These are phyloP conservation scores for Melanchra persicariae DNA, from an alignment of 2,888 invertebrate genomes.

Conservation along the genomic window DNA sequence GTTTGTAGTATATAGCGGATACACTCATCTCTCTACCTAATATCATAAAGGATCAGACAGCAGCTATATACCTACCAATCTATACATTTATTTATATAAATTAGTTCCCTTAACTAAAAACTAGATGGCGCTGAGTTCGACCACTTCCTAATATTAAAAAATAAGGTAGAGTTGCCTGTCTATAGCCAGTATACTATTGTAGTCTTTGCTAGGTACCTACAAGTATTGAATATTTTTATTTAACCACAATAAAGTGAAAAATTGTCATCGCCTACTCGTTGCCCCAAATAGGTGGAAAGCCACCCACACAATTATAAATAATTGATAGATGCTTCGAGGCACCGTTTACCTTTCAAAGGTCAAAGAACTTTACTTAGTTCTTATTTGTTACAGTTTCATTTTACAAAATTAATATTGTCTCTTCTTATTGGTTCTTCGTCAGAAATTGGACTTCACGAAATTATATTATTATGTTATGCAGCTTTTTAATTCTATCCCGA, in stretches of 20 bases:
- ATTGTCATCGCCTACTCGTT: slow-evolving; percentile 3
- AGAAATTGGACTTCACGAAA: background rate
- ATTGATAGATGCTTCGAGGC: slow-evolving; percentile 18
- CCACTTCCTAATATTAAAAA: too few relatives aligned
- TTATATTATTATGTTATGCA: background rate
- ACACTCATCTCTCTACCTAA: too few relatives aligned
- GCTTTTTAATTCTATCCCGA: too few relatives aligned
- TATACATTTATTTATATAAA: too few relatives aligned
- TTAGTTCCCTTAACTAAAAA: too few relatives aligned
- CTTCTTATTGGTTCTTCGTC: background rate
- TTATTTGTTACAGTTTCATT: slow-evolving; percentile 16
- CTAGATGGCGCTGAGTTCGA: too few relatives aligned
- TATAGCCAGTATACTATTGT: too few relatives aligned
- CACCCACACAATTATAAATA: slow-evolving; percentile 34
- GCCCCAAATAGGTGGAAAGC: background rate
- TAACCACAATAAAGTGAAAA: background rate
- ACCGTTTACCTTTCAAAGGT: slow-evolving; percentile 23
- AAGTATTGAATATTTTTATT: background rate
- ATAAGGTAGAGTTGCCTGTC: too few relatives aligned
- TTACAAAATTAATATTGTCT: slow-evolving; percentile 2
- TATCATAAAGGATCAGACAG: too few relatives aligned
- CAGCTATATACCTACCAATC: too few relatives aligned
- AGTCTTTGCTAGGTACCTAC: too few relatives aligned
- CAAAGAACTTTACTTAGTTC: slow-evolving; percentile 12
- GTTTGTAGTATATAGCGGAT: too few relatives aligned